phyloP scores from a whole-genome alignment of 1,140 invertebrate species.

The Drosophila biarmipes region DNA sequence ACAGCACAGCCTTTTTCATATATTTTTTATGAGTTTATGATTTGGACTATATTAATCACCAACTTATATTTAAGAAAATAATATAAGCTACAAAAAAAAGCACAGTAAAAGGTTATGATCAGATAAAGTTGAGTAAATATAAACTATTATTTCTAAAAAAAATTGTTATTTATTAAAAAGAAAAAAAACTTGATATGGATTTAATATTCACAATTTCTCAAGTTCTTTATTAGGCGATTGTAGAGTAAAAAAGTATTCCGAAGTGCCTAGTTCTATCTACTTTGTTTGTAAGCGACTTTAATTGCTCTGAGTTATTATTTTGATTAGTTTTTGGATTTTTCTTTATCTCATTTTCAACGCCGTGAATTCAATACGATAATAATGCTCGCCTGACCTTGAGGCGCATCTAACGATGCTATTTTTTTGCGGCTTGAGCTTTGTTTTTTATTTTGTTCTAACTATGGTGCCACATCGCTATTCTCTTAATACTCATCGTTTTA shows the following conservation, averaged over 20 bases:
- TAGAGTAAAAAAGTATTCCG: not conserved
- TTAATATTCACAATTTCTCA: too few species aligned
- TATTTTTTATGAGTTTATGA: not conserved
- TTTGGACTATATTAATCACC: too few species aligned
- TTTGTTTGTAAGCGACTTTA: slow-evolving; percentile 10
- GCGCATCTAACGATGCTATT: slow-evolving; percentile 27
- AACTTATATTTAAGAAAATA: not conserved
- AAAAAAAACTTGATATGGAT: too few species aligned
- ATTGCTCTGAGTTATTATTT: slow-evolving; percentile 46
- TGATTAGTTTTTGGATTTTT: slow-evolving; percentile 37
- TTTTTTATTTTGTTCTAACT: slow-evolving; percentile 28
- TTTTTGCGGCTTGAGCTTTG: slow-evolving; percentile 41
- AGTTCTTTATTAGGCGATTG: not conserved
- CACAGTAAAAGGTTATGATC: too few species aligned
- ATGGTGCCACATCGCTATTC: slow-evolving; percentile 23
- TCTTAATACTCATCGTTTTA: slow-evolving; percentile 21
- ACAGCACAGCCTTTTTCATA: not conserved
- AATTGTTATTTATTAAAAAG: too few species aligned
- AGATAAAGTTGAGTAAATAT: too few species aligned
- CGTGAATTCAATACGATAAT: slow-evolving; percentile 44
- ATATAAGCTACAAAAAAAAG: too few species aligned
- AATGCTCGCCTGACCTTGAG: slow-evolving; percentile 49
- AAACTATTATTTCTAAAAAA: too few species aligned
- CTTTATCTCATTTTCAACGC: slow-evolving; percentile 46
- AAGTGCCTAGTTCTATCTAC: not conserved